These are phyloP conservation scores for Pteronotus mesoamericanus DNA, from an alignment of 2,797 vertebrate genomes.

Conservation along the genomic window DNA sequence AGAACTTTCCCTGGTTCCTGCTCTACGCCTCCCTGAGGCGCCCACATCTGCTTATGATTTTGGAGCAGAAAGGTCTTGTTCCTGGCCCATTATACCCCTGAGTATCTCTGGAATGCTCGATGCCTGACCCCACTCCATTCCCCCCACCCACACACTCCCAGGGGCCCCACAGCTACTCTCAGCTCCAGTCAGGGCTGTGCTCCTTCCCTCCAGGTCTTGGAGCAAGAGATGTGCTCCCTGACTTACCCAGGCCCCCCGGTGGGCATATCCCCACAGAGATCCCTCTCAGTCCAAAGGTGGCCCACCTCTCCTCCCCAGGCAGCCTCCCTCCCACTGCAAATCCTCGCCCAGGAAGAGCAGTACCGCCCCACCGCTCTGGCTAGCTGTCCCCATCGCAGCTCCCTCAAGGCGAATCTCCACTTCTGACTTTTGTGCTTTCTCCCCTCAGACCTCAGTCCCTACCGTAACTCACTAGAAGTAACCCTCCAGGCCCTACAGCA, in stretches of 20 bases:
- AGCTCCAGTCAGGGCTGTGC: not conserved
- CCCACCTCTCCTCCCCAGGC: not conserved
- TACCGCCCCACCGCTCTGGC: not conserved
- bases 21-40: not conserved
- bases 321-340: not conserved
- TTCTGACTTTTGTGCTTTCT: not conserved
- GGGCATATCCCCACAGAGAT: not conserved
- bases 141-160: constrained; percentile 53
- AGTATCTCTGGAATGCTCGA: constrained; percentile 68
- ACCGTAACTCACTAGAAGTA: not conserved
- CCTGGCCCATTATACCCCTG: constrained; percentile 28
- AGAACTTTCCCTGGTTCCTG: not conserved
- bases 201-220: not conserved
- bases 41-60: constrained; percentile 75
- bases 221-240: not conserved
- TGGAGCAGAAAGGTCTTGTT: constrained; percentile 39
- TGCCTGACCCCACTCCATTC: not conserved
- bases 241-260: not conserved
- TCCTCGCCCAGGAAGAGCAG: not conserved
- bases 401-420: too few relatives aligned
- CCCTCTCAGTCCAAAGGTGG: not conserved
- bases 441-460: not conserved
- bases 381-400: not conserved
- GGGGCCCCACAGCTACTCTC: not conserved
- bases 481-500: not conserved